Percentiles rank a stretch among this genome's conserved stretches.
Evolutionary conservation across 2,113 vertebrate species (phyloP).

Genomic region (Perognathus longimembris): DNA sequence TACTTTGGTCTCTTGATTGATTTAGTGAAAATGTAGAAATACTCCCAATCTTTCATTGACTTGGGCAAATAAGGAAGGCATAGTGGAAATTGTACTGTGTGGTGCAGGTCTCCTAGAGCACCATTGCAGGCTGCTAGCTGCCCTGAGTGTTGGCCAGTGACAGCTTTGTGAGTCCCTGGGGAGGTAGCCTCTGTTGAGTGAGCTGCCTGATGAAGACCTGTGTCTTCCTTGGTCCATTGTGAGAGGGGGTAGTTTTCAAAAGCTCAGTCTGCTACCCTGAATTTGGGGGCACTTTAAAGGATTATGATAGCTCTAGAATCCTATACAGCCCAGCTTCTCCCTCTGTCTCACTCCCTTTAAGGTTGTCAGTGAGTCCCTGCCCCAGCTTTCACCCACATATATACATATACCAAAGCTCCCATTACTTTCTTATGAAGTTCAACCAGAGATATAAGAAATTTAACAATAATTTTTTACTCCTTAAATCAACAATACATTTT

Average conservation of each 20-base stretch:
- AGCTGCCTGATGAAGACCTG: too few relatives aligned
- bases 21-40: neutral
- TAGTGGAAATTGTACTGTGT: neutral
- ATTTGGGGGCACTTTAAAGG: neutral
- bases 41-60: neutral
- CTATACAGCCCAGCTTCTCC: neutral
- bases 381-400: neutral
- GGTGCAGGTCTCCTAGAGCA: neutral
- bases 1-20: constrained; percentile 38
- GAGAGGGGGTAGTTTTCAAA: neutral
- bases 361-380: neutral
- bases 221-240: neutral
- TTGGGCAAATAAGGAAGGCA: neutral
- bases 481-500: too few relatives aligned
- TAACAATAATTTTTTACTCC: neutral
- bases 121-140: neutral
- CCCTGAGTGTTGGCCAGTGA: neutral
- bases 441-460: neutral
- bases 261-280: neutral
- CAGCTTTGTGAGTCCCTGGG: neutral
- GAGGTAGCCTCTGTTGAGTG: neutral
- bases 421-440: neutral
- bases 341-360: neutral
- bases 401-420: neutral
- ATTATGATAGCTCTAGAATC: neutral